phyloP scores from a whole-genome alignment of 2,888 invertebrate genomes.

The Caenorhabditis sp. region DNA sequence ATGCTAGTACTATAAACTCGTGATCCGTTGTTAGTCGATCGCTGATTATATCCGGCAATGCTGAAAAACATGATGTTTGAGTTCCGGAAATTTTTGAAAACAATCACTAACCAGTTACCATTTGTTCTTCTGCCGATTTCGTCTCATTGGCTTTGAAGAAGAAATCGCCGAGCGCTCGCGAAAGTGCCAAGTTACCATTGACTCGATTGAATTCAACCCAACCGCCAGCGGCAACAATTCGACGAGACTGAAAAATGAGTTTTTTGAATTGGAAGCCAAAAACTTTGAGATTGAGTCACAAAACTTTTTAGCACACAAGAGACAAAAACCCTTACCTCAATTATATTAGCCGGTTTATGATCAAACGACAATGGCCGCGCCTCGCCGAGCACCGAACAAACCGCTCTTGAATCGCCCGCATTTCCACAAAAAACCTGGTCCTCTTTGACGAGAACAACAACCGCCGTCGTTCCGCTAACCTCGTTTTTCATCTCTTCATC shows the following conservation, averaged over 20 bases:
- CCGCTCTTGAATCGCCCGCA: slow-evolving; percentile 93
- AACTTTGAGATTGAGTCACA: background rate
- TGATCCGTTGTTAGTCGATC: slow-evolving; percentile 84
- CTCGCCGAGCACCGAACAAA: slow-evolving; percentile 85
- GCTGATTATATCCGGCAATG: slow-evolving; percentile 88
- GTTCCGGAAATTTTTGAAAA: no score
- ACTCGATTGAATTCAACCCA: slow-evolving; percentile 93
- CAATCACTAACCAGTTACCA: slow-evolving; percentile 89
- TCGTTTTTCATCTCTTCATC: slow-evolving; percentile 88
- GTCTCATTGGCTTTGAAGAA: slow-evolving; percentile 89
- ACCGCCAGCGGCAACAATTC: slow-evolving; percentile 91
- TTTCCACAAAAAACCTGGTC: slow-evolving; percentile 89
- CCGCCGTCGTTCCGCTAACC: slow-evolving; percentile 92
- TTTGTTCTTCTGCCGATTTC: slow-evolving; percentile 89
- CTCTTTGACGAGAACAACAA: slow-evolving; percentile 80
- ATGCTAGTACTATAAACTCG: slow-evolving; percentile 95
- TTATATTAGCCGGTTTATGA: slow-evolving; percentile 78
- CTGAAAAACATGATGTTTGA: slow-evolving; percentile 74
- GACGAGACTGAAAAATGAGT: slow-evolving; percentile 75
- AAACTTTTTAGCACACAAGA: no score
- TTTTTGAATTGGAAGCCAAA: no score
- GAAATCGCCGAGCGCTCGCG: slow-evolving; percentile 94
- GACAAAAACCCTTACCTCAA: slow-evolving; percentile 33
- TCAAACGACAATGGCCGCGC: slow-evolving; percentile 84
- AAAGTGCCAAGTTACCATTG: slow-evolving; percentile 90